Evolutionary conservation across 2,113 vertebrate genomes (phyloP).

Genomic region (Carassius auratus): DNA sequence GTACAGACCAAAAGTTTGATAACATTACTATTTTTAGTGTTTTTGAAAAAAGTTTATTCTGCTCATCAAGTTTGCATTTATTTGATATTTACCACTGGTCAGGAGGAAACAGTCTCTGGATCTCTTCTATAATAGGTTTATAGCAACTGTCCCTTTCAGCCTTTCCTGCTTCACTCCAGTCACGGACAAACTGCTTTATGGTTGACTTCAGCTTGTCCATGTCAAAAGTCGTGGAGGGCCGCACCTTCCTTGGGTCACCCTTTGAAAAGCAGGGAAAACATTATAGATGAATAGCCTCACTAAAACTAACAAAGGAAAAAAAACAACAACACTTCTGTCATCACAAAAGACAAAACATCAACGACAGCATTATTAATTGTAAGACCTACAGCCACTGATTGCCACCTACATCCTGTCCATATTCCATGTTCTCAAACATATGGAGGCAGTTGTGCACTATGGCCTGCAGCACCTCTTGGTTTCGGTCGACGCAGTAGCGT

Average conservation of each 20-base stretch:
- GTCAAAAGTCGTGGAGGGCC: constrained; percentile 92
- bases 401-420: constrained; percentile 87
- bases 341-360: background rate
- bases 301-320: background rate
- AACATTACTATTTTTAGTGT: too few relatives aligned
- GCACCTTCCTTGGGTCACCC: constrained; percentile 77
- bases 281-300: background rate
- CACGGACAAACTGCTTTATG: constrained; percentile 98
- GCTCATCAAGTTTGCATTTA: too few relatives aligned
- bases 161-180: constrained; percentile 94
- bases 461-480: constrained; percentile 89
- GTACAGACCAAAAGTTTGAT: too few relatives aligned
- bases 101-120: constrained; percentile 89
- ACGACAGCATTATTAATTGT: constrained; percentile 7
- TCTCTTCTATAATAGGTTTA: constrained; percentile 90
- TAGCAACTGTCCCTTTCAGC: constrained; percentile 94
- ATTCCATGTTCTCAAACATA: constrained; percentile 99
- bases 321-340: background rate
- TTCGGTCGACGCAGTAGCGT: constrained; percentile 89
- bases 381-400: constrained; percentile 31
- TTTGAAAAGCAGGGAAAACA: constrained; percentile 40
- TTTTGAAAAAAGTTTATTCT: too few relatives aligned
- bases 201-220: constrained; percentile 99
- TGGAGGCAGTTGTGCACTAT: constrained; percentile 90
- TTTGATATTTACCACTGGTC: constrained; percentile 83